These are phyloP conservation scores for Cyclargus thomasi DNA, from an alignment of 1,140 invertebrate species.

Conservation along the genomic window DNA sequence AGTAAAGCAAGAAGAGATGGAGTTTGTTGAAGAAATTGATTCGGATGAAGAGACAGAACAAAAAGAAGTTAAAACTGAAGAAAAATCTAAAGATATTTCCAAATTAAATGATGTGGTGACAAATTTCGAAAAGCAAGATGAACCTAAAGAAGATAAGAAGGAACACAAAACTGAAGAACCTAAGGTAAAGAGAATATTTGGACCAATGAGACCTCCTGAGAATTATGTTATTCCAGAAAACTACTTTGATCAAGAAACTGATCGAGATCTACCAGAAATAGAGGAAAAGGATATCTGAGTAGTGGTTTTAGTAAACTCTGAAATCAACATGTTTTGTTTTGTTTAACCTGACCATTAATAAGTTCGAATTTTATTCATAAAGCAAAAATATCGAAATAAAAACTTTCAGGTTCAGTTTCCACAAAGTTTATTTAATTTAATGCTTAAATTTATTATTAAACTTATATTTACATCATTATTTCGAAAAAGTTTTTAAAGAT, in stretches of 20 bases:
- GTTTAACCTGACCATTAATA: neutral
- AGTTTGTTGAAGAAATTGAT: constrained; percentile 70
- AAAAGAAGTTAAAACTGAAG: constrained; percentile 18
- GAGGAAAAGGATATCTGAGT: constrained; percentile 42
- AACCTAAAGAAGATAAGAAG: neutral
- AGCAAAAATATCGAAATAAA: neutral
- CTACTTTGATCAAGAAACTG: constrained; percentile 64
- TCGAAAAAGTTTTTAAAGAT: constrained; percentile 15
- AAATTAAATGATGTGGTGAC: constrained; percentile 11
- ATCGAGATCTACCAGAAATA: constrained; percentile 68
- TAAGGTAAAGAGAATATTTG: constrained; percentile 46
- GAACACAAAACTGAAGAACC: constrained; percentile 20
- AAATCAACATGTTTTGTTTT: constrained; percentile 6
- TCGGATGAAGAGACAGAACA: constrained; percentile 54
- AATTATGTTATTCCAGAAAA: constrained; percentile 63
- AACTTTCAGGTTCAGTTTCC: neutral
- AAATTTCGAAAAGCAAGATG: constrained; percentile 18
- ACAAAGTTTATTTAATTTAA: constrained; percentile 14
- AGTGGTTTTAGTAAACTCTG: constrained; percentile 15
- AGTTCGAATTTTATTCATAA: too few species aligned
- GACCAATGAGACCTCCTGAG: constrained; percentile 69
- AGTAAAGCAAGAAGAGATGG: constrained; percentile 44
- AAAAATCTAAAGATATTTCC: neutral
- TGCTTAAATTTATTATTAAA: constrained; percentile 25
- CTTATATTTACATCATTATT: constrained; percentile 23